Conservation (phyloP, 2,113 vertebrate genomes). For the Brachyistius frenatus region DNA sequence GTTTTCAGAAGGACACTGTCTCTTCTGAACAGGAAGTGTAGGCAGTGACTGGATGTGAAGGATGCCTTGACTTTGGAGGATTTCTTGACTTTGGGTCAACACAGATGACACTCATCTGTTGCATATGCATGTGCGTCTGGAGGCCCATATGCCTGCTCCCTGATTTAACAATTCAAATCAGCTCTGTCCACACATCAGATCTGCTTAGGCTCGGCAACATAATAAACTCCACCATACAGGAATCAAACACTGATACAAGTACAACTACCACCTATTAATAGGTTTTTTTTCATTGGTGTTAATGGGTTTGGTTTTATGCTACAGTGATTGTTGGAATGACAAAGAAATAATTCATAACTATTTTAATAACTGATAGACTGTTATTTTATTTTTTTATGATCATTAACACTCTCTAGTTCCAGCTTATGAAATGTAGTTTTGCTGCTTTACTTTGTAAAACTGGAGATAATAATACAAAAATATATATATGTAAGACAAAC, state of each 20-base stretch:
- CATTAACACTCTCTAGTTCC: too few species aligned
- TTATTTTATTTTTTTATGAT: too few species aligned
- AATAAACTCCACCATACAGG: neutral
- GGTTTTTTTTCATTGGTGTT: too few species aligned
- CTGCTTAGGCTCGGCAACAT: slow-evolving; percentile 10
- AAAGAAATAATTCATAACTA: too few species aligned
- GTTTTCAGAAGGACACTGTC: slow-evolving; percentile 34
- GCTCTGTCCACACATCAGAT: slow-evolving; percentile 52
- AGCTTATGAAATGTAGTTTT: too few species aligned
- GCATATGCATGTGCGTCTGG: slow-evolving; percentile 84
- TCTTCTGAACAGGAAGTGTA: slow-evolving; percentile 19
- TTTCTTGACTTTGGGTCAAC: slow-evolving; percentile 19
- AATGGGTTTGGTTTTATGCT: too few species aligned
- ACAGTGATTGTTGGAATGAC: too few species aligned
- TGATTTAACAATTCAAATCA: slow-evolving; percentile 83
- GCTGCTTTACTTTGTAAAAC: too few species aligned
- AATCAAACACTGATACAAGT: slow-evolving; percentile 2
- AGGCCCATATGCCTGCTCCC: slow-evolving; percentile 73
- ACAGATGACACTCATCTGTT: slow-evolving; percentile 60
- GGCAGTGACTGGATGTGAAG: slow-evolving; percentile 37
- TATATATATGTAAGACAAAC: too few species aligned
- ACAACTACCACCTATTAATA: too few species aligned
- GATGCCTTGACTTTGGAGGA: slow-evolving; percentile 15
- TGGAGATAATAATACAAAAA: too few species aligned
- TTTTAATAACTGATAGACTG: too few species aligned